phyloP scores from a whole-genome alignment of 2,113 vertebrate species.

The Chamaetylas fuelleborni region DNA sequence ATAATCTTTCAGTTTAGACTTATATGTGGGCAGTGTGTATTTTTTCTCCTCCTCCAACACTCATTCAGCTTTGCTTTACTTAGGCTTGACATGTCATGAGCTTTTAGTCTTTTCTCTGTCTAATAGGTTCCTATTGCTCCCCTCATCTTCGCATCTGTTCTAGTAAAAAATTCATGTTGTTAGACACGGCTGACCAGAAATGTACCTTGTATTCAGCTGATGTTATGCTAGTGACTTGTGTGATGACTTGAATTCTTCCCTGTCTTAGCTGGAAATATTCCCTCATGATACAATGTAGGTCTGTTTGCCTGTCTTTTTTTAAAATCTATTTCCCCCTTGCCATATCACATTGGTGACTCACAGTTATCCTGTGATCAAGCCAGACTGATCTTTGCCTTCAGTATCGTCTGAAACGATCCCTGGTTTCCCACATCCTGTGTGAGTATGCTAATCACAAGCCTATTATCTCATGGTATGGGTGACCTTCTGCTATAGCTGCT shows the following conservation, averaged over 20 bases:
- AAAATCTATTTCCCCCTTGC: neutral
- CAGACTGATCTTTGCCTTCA: constrained; percentile 28
- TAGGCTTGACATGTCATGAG: neutral
- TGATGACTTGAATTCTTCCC: neutral
- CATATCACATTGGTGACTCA: constrained; percentile 39
- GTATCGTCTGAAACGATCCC: neutral
- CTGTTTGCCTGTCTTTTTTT: neutral
- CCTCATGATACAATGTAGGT: neutral
- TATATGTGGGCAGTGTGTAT: neutral
- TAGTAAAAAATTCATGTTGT: neutral
- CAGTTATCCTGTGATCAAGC: constrained; percentile 38
- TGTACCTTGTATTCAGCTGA: neutral
- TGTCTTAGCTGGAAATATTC: neutral
- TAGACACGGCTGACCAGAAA: neutral
- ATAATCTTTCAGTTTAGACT: neutral
- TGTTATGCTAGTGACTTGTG: neutral
- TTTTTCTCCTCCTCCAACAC: neutral
- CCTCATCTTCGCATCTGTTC: neutral
- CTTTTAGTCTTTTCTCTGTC: neutral
- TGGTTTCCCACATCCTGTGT: constrained; percentile 64
- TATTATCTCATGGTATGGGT: constrained; percentile 2
- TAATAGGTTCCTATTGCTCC: neutral
- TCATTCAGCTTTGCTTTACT: neutral
- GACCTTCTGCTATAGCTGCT: neutral
- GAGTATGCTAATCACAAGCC: constrained; percentile 41